phyloP scores from a whole-genome alignment of 2,797 vertebrate species.

The Chelmon rostratus region DNA sequence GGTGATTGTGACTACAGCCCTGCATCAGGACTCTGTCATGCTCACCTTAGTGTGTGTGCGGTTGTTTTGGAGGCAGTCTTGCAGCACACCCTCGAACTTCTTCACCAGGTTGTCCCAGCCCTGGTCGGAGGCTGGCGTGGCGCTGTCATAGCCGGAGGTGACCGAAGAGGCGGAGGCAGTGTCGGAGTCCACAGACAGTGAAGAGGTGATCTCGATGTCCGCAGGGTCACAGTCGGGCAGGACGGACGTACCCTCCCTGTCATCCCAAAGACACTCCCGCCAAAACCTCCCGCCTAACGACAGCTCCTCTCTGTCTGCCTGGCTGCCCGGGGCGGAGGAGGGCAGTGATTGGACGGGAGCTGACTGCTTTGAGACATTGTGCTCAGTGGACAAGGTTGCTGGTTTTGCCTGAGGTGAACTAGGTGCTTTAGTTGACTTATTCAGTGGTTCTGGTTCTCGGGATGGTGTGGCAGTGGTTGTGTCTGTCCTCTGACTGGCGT shows the following conservation, averaged over 20 bases:
- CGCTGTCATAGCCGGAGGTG: conserved; percentile 89
- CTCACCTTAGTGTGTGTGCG: conserved; percentile 88
- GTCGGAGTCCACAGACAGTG: conserved; percentile 86
- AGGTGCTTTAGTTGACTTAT: conserved; percentile 23
- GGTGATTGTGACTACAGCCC: neutral
- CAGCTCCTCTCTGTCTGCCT: conserved; percentile 51
- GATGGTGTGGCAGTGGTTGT: neutral
- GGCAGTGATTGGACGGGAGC: conserved; percentile 34
- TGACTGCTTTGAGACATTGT: conserved; percentile 34
- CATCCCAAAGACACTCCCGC: conserved; percentile 64
- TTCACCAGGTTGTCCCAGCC: conserved; percentile 86
- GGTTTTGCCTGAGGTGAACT: conserved; percentile 34
- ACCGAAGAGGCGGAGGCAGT: conserved; percentile 85
- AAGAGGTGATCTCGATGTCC: conserved; percentile 83
- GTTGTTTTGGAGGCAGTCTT: conserved; percentile 87
- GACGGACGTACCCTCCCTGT: conserved; percentile 38
- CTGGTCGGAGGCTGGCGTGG: conserved; percentile 76
- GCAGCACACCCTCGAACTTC: conserved; percentile 87
- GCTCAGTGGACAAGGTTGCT: conserved; percentile 20
- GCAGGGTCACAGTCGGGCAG: conserved; percentile 76
- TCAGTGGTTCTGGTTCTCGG: conserved; percentile 32
- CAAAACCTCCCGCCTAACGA: conserved; percentile 62
- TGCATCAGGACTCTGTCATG: neutral
- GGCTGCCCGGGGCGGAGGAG: conserved; percentile 8
- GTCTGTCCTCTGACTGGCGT: conserved; percentile 51